These are phyloP conservation scores for Eulemur albifrons DNA, from an alignment of 2,797 vertebrate genomes.

Conservation along the genomic window DNA sequence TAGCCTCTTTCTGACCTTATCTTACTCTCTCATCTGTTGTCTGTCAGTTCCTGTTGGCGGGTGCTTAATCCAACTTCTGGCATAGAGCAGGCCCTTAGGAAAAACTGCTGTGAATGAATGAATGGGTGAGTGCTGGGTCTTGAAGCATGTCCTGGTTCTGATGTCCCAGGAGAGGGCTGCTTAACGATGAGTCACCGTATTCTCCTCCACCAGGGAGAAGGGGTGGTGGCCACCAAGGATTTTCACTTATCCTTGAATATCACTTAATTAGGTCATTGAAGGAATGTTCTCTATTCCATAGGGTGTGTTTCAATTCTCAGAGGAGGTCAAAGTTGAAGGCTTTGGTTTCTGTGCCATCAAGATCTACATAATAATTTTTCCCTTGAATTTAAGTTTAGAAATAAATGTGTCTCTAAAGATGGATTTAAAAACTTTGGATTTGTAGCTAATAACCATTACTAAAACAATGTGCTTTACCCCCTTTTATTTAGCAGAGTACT, in stretches of 20 bases:
- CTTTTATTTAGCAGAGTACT: background rate
- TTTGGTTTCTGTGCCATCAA: background rate
- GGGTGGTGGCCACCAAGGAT: too few relatives aligned
- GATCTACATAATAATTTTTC: background rate
- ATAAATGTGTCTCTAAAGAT: background rate
- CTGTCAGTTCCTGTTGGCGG: background rate
- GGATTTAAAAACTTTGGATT: constrained; percentile 1
- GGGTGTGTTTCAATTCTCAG: background rate
- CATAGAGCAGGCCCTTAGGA: background rate
- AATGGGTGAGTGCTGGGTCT: background rate
- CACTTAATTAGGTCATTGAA: background rate
- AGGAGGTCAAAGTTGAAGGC: background rate
- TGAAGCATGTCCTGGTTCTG: background rate
- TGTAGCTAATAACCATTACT: background rate
- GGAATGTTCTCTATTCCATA: background rate
- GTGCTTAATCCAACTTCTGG: background rate
- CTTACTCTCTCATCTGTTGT: background rate
- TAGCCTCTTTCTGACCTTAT: background rate
- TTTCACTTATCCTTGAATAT: background rate
- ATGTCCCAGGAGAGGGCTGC: background rate
- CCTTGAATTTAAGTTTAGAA: background rate
- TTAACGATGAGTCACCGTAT: background rate
- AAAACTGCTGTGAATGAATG: background rate
- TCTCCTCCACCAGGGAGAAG: background rate
- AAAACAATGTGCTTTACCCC: background rate